A percentile compares a stretch with the other conserved stretches of the same genome.
These are phyloP conservation scores for Caiman crocodilus DNA, from an alignment of 2,797 vertebrate genomes.

Conservation along the genomic window DNA sequence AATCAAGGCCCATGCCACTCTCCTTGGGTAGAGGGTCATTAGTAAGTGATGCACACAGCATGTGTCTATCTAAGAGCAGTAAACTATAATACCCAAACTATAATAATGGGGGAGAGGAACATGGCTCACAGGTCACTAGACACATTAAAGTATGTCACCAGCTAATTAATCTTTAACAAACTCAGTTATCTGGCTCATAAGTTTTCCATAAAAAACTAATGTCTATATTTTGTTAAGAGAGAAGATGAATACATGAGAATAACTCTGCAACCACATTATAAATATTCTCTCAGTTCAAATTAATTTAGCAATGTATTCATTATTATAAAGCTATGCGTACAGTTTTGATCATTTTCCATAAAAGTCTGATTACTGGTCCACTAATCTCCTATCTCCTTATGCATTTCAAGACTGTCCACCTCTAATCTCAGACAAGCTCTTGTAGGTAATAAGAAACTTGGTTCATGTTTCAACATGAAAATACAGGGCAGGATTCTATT, in stretches of 20 bases:
- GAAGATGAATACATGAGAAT: neutral
- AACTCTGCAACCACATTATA: constrained; percentile 4
- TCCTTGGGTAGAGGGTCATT: constrained; percentile 84
- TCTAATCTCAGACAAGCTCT: neutral
- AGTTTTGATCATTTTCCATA: neutral
- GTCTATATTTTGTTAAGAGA: neutral
- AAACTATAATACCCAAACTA: constrained; percentile 5
- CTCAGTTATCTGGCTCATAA: constrained; percentile 1
- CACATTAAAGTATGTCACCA: neutral
- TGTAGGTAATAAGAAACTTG: neutral
- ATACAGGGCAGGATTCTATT: neutral
- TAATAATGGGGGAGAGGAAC: neutral
- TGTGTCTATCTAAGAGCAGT: constrained; percentile 57
- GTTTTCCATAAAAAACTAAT: neutral
- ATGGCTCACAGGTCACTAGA: constrained; percentile 5
- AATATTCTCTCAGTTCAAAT: constrained; percentile 21
- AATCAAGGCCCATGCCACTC: constrained; percentile 11
- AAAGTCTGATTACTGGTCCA: neutral
- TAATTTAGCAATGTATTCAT: constrained; percentile 34
- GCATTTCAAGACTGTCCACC: neutral
- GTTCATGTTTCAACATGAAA: neutral
- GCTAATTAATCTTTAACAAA: constrained; percentile 9
- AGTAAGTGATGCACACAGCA: constrained; percentile 77
- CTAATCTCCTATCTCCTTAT: neutral
- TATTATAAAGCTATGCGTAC: neutral